Conservation (phyloP, 37 sponge, comb jelly and placozoan genomes). For the Crambe crambe region DNA sequence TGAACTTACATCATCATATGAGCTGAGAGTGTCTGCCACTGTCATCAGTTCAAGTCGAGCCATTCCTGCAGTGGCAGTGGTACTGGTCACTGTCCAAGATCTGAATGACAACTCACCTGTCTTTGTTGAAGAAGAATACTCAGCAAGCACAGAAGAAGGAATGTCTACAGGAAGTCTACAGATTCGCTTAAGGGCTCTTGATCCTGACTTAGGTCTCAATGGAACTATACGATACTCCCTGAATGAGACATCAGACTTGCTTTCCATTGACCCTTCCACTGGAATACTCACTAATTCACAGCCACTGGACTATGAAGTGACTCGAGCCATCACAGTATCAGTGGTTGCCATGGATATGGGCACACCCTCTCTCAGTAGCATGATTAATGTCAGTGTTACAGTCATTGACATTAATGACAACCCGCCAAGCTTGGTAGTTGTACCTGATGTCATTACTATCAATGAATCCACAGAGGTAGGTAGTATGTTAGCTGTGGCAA, state of each 20-base stretch:
- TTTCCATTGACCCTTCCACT: constrained; percentile 28
- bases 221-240: constrained; percentile 27
- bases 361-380: constrained; percentile 29
- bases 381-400: constrained; percentile 33
- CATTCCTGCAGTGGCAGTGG: constrained; percentile 17
- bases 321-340: not conserved
- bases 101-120: constrained; percentile 81
- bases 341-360: constrained; percentile 70
- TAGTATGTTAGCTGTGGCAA: not conserved
- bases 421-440: constrained; percentile 4
- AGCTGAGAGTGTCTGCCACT: constrained; percentile 26
- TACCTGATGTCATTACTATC: not conserved
- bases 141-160: constrained; percentile 41
- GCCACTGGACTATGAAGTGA: constrained; percentile 44
- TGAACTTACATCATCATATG: constrained; percentile 19
- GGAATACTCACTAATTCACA: constrained; percentile 35
- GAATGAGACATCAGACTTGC: not conserved
- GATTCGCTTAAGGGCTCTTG: constrained; percentile 11
- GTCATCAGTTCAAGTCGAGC: constrained; percentile 3
- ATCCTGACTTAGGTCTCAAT: constrained; percentile 43
- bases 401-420: constrained; percentile 61
- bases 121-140: constrained; percentile 36
- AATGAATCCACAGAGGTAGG: constrained; percentile 23
- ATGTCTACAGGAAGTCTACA: constrained; percentile 6
- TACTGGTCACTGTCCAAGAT: constrained; percentile 58